Percentiles rank a stretch among this genome's conserved stretches.
phyloP scores from a whole-genome alignment of 2,888 invertebrate genomes.

The Falcaria lacertinaria region DNA sequence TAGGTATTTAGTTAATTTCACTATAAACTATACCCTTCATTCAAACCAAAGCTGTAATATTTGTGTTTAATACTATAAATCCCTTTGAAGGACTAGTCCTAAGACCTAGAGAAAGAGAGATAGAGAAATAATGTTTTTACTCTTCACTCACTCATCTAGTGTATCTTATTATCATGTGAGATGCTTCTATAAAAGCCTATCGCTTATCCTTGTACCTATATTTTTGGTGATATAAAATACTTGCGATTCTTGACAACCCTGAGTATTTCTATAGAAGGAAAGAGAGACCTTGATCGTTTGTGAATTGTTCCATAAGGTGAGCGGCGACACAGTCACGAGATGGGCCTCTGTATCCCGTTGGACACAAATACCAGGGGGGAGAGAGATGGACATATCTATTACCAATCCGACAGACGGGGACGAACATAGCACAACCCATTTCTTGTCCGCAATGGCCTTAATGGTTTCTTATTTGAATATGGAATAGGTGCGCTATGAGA shows the following conservation, averaged over 20 bases:
- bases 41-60: too few species aligned
- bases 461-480: constrained; percentile 2
- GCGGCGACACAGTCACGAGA: constrained; percentile 21
- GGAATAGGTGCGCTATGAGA: neutral
- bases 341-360: constrained; percentile 34
- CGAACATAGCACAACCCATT: neutral
- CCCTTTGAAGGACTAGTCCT: too few species aligned
- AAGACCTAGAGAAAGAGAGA: too few species aligned
- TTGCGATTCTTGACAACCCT: constrained; percentile 14
- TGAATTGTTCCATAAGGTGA: constrained; percentile 31
- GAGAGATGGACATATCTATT: constrained; percentile 15
- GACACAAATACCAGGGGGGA: constrained; percentile 30
- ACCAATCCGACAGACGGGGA: neutral
- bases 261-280: constrained; percentile 14
- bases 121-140: too few species aligned
- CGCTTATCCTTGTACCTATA: too few species aligned
- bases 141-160: too few species aligned
- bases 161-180: too few species aligned
- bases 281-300: constrained; percentile 23
- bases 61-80: too few species aligned
- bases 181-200: too few species aligned
- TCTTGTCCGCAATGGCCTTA: neutral
- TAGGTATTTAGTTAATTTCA: too few species aligned
- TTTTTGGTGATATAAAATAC: too few species aligned
- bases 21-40: too few species aligned